A percentile compares a stretch with the other conserved stretches of the same genome.
Evolutionary conservation across 2,888 invertebrate species (phyloP).

Genomic region (Dinocampus coccinellae): DNA sequence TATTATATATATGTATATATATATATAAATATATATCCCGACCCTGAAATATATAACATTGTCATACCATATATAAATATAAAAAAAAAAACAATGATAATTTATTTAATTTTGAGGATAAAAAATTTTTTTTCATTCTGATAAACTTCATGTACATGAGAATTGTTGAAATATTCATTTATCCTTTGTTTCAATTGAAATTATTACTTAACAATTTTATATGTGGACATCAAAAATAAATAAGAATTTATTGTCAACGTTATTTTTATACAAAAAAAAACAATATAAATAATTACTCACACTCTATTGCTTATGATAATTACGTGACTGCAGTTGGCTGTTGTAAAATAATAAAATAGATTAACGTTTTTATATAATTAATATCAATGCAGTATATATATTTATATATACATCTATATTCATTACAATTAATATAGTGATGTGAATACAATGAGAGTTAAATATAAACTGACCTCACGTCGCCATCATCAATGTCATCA

Average conservation of each 20-base stretch:
- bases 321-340: not conserved
- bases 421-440: no score
- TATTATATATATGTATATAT: no score
- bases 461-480: not conserved
- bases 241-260: no score
- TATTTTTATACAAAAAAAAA: not conserved
- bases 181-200: no score
- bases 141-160: no score
- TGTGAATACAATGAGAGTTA: not conserved
- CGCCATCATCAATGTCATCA: not conserved
- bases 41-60: not conserved
- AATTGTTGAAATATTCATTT: no score
- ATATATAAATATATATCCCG: not conserved
- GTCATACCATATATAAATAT: not conserved
- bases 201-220: no score
- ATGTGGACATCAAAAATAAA: no score
- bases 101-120: no score
- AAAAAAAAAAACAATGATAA: not conserved
- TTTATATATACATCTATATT: no score
- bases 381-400: not conserved
- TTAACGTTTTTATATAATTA: not conserved
- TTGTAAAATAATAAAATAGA: not conserved
- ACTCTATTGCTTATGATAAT: not conserved
- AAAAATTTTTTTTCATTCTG: no score
- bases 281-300: not conserved